These are phyloP conservation scores for Oreotrochilus melanogaster DNA, from an alignment of 2,113 vertebrate genomes.

Conservation along the genomic window DNA sequence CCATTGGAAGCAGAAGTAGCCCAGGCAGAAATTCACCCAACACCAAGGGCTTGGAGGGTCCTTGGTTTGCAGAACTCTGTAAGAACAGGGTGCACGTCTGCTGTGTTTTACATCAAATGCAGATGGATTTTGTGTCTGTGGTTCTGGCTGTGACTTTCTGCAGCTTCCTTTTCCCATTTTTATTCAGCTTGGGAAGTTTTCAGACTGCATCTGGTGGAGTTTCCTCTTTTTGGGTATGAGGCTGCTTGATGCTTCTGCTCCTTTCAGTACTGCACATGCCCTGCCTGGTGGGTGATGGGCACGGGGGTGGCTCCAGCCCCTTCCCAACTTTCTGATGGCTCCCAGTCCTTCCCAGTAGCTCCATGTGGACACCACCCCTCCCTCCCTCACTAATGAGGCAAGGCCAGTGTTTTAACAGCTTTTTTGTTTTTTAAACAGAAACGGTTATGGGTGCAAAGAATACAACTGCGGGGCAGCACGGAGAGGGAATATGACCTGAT, in stretches of 20 bases:
- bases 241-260: not conserved
- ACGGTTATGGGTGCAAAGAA: not conserved
- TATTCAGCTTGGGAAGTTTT: not conserved
- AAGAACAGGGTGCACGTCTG: rapidly evolving
- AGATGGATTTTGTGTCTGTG: not conserved
- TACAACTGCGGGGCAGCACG: rapidly evolving
- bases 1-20: not conserved
- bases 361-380: rapidly evolving
- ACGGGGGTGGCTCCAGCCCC: not conserved
- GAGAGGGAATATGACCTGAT: not conserved
- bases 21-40: not conserved
- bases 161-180: conserved; percentile 38
- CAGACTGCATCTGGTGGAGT: not conserved
- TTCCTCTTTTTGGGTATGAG: conserved; percentile 30
- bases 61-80: not conserved
- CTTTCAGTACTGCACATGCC: not conserved
- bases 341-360: not conserved
- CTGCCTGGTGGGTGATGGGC: no score
- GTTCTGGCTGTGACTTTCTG: not conserved
- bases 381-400: not conserved
- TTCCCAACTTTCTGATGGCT: not conserved
- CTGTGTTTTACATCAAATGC: not conserved
- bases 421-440: not conserved
- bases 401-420: not conserved
- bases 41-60: not conserved